Percentiles rank a stretch among this genome's conserved stretches.
These are phyloP conservation scores for Phyllotreta striolata DNA, from an alignment of 2,888 invertebrate species.

Conservation along the genomic window DNA sequence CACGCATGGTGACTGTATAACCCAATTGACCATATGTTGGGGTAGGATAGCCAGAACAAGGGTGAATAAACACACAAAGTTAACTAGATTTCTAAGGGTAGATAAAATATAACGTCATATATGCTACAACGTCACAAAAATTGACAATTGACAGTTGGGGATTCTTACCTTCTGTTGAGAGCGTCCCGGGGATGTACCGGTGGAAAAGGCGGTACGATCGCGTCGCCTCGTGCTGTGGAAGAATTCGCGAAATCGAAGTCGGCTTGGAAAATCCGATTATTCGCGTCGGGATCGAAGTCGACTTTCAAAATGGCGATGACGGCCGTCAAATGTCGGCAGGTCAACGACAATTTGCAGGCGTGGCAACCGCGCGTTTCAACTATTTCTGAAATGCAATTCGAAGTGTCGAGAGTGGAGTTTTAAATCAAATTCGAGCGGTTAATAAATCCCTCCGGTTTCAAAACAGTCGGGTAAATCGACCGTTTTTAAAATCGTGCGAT, in stretches of 20 bases:
- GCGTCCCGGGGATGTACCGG: slow-evolving; percentile 53
- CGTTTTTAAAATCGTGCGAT: too few species aligned
- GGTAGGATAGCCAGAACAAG: slow-evolving; percentile 1
- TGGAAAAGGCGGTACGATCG: slow-evolving; percentile 39
- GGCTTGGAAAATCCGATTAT: slow-evolving; percentile 40
- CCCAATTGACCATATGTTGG: slow-evolving; percentile 28
- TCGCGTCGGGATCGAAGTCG: slow-evolving; percentile 64
- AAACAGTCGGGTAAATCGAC: not conserved
- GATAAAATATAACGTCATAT: slow-evolving; percentile 16
- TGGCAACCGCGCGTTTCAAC: slow-evolving; percentile 71
- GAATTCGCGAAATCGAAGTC: slow-evolving; percentile 23
- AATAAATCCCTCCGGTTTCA: not conserved
- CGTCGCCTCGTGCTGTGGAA: slow-evolving; percentile 11
- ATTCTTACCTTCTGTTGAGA: slow-evolving; percentile 54
- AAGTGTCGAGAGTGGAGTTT: not conserved
- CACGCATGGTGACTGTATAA: slow-evolving; percentile 12
- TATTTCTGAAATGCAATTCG: slow-evolving; percentile 66
- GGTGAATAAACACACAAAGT: slow-evolving; percentile 17
- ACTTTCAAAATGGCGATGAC: slow-evolving; percentile 71
- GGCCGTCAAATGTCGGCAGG: slow-evolving; percentile 70
- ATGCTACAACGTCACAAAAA: slow-evolving; percentile 5
- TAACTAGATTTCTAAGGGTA: slow-evolving; percentile 25
- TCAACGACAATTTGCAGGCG: slow-evolving; percentile 68
- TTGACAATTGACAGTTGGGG: not conserved
- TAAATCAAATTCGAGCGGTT: not conserved